Evolutionary conservation across 2,888 invertebrate species (phyloP).

Genomic region (Hanleya hanleyi): DNA sequence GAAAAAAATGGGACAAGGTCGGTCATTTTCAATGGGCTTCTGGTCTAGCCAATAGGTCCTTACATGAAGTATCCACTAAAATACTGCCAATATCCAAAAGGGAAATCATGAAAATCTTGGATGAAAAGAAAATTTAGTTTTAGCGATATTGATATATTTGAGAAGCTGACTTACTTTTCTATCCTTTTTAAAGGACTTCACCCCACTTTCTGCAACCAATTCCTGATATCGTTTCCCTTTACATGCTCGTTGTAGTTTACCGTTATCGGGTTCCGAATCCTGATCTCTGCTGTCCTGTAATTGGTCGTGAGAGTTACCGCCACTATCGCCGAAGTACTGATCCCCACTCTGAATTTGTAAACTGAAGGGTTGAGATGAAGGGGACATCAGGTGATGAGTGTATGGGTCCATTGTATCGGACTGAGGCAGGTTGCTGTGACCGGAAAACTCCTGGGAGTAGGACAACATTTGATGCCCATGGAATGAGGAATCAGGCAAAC

Average conservation of each 20-base stretch:
- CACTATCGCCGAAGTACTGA: background rate
- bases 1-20: too few species aligned
- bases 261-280: constrained; percentile 18
- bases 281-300: background rate
- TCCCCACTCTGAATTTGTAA: too few species aligned
- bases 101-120: too few species aligned
- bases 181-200: constrained; percentile 30
- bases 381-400: constrained; percentile 7
- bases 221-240: constrained; percentile 62
- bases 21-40: too few species aligned
- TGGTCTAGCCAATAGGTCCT: too few species aligned
- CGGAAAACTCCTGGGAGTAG: background rate
- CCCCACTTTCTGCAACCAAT: constrained; percentile 51
- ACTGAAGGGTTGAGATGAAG: too few species aligned
- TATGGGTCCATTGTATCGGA: constrained; percentile 40
- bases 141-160: too few species aligned
- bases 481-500: background rate
- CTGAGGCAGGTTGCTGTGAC: constrained; percentile 20
- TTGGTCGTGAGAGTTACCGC: background rate
- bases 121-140: too few species aligned
- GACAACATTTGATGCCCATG: constrained; percentile 9
- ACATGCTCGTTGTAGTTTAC: constrained; percentile 53
- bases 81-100: too few species aligned
- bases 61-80: too few species aligned
- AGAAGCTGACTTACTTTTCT: too few species aligned